phyloP scores from a whole-genome alignment of 2,888 invertebrate genomes.

The Ferrisia virgata region DNA sequence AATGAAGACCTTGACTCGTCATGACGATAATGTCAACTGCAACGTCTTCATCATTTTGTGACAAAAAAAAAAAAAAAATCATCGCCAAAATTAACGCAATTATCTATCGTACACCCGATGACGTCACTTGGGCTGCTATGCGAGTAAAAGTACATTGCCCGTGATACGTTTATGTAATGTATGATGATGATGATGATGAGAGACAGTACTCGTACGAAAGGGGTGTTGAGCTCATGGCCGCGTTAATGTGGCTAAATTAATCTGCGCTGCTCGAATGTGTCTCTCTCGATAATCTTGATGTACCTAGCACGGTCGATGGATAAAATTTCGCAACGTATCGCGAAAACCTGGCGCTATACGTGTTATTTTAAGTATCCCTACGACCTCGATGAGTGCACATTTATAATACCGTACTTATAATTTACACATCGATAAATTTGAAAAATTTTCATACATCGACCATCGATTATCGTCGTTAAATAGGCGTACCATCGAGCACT shows the following conservation, averaged over 20 bases:
- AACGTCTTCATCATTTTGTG: not conserved
- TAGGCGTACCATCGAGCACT: constrained; percentile 5
- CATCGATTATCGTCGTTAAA: too few relatives aligned
- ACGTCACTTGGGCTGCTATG: not conserved
- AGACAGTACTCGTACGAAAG: too few relatives aligned
- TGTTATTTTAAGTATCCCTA: not conserved
- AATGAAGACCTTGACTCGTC: not conserved
- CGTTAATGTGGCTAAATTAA: not conserved
- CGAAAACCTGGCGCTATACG: too few relatives aligned
- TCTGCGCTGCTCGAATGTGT: not conserved
- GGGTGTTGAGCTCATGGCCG: too few relatives aligned
- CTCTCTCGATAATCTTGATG: not conserved
- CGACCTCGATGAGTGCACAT: not conserved
- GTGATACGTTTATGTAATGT: too few relatives aligned
- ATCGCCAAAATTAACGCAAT: not conserved
- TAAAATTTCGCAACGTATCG: not conserved
- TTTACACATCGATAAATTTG: not conserved
- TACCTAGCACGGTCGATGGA: not conserved
- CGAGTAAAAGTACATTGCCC: not conserved
- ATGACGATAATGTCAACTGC: not conserved
- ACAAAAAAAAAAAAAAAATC: too few relatives aligned
- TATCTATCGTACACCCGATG: not conserved
- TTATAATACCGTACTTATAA: too few relatives aligned
- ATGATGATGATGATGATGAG: too few relatives aligned
- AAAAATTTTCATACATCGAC: not conserved